Base-by-base conservation (phyloP, 2,113 vertebrate genomes). In the Emberiza fucata region DNA sequence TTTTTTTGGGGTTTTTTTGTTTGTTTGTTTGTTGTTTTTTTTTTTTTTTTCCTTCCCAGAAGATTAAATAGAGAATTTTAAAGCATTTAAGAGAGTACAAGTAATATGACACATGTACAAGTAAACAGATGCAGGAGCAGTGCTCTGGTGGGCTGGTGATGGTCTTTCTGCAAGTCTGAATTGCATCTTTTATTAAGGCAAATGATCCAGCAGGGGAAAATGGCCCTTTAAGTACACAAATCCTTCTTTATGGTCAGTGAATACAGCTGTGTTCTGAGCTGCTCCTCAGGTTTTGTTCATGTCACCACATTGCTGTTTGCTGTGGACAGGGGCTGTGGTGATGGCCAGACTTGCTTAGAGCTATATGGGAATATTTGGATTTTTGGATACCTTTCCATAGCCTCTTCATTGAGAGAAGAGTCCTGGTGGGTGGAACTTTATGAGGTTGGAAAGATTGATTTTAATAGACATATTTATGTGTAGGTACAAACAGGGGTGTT, bases 271-370 rank as follows among this genome's bases (percentile, higher is more conserved):
- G 31, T 20, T 76, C 33, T 35, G 59, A 44, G 44, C 42, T 65
- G 2, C 16, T 61, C 1, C 24, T 64, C 6, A 9, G 0, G 3
- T 20, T 87, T 70, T 37, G 35, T 50, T 25, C 1, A 0, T 16
- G 8, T 39, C 23, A 0, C 22, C 54, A 27, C 7, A 0, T 29
- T 83, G 40, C 24, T 79, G n/a, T 44, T 65, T 45, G 70, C 73
- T 48, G 10, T 42, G 54, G 23, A 3, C 37, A 24, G 75, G 5
- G 27, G 2, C 54, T 25, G 14, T 6, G 1, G 12, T 0, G 12
- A 3, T 39, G 45, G 23, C 48, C 35, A 4, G 45, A 23, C 14
- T 33, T 60, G 42, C 63, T 57, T 6, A 22, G 48, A 59, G 18
- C n/a, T 44, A 0, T 4, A 4, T 8, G n/a, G 70, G 64, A 57